Evolutionary conservation across 2,888 invertebrate species (phyloP).

Genomic region (Nipponacmea schrenckii): DNA sequence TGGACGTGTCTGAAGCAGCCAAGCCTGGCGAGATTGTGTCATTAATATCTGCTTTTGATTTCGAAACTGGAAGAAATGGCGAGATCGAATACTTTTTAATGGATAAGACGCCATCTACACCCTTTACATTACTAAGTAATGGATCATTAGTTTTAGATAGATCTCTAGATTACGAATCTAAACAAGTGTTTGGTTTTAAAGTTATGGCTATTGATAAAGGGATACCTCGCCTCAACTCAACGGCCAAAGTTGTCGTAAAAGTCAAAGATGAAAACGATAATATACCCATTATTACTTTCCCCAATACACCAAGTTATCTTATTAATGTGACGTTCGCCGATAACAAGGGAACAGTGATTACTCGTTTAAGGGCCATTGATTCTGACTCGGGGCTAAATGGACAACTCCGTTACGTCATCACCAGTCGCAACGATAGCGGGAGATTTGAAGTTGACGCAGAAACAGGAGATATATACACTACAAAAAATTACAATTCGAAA

Average conservation of each 20-base stretch:
- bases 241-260: constrained; percentile 35
- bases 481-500: constrained; percentile 6
- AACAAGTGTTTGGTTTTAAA: constrained; percentile 43
- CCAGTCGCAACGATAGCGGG: constrained; percentile 36
- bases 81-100: constrained; percentile 30
- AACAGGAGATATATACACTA: constrained; percentile 35
- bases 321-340: constrained; percentile 39
- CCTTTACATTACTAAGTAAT: constrained; percentile 45
- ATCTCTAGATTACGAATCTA: constrained; percentile 48
- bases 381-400: constrained; percentile 44
- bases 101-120: constrained; percentile 21
- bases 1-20: constrained; percentile 46
- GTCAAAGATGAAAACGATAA: constrained; percentile 52
- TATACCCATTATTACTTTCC: constrained; percentile 48
- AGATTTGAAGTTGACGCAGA: constrained; percentile 40
- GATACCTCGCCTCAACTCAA: constrained; percentile 39
- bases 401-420: constrained; percentile 40
- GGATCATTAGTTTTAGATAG: constrained; percentile 46
- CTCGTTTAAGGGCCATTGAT: constrained; percentile 41
- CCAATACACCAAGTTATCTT: constrained; percentile 47
- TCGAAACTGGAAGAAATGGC: constrained; percentile 48
- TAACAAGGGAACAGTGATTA: constrained; percentile 35
- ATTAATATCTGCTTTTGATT: constrained; percentile 45
- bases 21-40: constrained; percentile 38
- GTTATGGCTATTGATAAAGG: constrained; percentile 57